A percentile compares a stretch with the other conserved stretches of the same genome.
phyloP scores from a whole-genome alignment of 1,140 invertebrate species.

The Battus philenor region DNA sequence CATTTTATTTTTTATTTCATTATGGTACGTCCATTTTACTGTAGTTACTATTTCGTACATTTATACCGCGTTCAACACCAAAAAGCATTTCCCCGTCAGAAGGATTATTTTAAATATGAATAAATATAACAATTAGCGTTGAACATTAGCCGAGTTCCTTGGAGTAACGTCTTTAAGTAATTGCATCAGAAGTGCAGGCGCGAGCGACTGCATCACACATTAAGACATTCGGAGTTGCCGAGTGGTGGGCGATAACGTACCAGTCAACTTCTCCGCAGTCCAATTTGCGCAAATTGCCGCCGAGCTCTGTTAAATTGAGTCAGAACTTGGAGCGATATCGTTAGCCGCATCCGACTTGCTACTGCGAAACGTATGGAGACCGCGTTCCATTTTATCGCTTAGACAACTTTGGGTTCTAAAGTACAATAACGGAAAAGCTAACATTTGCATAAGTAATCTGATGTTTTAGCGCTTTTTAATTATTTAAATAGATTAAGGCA shows the following conservation, averaged over 20 bases:
- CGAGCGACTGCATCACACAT: slow-evolving; percentile 13
- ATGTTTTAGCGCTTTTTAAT: no score
- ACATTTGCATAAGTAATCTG: no score
- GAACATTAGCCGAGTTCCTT: no score
- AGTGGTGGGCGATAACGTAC: slow-evolving; percentile 19
- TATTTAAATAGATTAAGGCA: no score
- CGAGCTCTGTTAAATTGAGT: slow-evolving; percentile 27
- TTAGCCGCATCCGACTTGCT: slow-evolving; percentile 24
- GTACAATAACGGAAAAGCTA: no score
- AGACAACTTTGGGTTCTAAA: not conserved
- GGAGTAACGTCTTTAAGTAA: slow-evolving; percentile 11
- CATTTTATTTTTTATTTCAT: no score
- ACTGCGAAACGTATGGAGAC: slow-evolving; percentile 20
- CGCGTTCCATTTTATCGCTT: slow-evolving; percentile 22
- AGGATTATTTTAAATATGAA: no score
- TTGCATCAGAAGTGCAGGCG: slow-evolving; percentile 8
- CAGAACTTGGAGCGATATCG: slow-evolving; percentile 28
- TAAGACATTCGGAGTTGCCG: slow-evolving; percentile 6
- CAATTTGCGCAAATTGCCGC: slow-evolving; percentile 32
- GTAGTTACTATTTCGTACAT: no score
- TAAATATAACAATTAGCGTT: no score
- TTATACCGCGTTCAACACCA: no score
- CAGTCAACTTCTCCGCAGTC: slow-evolving; percentile 18
- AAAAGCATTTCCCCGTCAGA: no score
- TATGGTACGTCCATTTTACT: no score